Evolutionary conservation across 2,113 vertebrate species (phyloP).

Genomic region (Megaleporinus macrocephalus): DNA sequence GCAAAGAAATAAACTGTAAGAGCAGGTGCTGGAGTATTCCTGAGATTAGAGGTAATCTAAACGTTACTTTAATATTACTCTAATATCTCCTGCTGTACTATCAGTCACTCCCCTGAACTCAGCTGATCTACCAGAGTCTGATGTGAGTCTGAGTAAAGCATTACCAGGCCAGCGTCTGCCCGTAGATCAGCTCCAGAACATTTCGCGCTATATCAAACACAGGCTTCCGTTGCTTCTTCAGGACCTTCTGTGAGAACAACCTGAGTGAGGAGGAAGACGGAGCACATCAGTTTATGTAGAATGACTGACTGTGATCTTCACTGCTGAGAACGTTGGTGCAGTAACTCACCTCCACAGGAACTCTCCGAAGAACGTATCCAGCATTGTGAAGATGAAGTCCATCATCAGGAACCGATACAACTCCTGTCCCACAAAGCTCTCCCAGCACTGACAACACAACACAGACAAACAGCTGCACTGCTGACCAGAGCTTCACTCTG

Average conservation of each 20-base stretch:
- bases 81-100: neutral
- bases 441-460: conserved; percentile 85
- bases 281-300: neutral
- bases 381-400: conserved; percentile 87
- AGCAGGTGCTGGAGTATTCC: no score
- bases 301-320: no score
- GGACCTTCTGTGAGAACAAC: conserved; percentile 81
- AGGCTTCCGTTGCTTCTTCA: conserved; percentile 77
- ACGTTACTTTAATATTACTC: no score
- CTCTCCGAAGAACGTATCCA: conserved; percentile 87
- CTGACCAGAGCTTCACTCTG: no score
- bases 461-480: conserved; percentile 21
- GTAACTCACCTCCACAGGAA: conserved; percentile 86
- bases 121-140: no score
- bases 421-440: conserved; percentile 93
- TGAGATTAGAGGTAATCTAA: no score
- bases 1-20: no score
- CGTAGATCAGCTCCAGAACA: conserved; percentile 92
- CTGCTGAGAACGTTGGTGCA: no score
- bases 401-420: conserved; percentile 90
- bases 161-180: conserved; percentile 92
- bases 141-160: no score
- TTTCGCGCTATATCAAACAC: conserved; percentile 93
- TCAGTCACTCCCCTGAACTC: no score
- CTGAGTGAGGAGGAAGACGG: conserved; percentile 65